phyloP scores from a whole-genome alignment of 1,140 invertebrate genomes.

The Plectrocnemia conspersa region DNA sequence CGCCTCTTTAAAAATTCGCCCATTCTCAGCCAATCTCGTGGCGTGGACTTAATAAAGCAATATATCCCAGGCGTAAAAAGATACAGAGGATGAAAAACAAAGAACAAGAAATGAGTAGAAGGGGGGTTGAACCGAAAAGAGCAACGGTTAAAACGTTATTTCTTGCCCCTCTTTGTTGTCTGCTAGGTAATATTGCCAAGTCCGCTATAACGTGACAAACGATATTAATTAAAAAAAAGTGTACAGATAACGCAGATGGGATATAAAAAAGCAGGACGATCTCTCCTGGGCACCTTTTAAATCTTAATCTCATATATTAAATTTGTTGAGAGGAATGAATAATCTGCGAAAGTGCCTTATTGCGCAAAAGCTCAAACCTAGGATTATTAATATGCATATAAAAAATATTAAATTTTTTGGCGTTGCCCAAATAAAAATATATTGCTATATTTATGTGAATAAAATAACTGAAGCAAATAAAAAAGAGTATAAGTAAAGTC shows the following conservation, averaged over 20 bases:
- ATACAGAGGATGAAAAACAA: conserved; percentile 15
- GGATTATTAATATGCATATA: no score
- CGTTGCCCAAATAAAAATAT: no score
- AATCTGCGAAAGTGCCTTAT: no score
- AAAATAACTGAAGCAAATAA: no score
- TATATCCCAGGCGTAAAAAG: conserved; percentile 14
- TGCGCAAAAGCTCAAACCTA: no score
- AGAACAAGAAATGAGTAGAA: conserved; percentile 5
- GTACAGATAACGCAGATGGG: conserved; percentile 1
- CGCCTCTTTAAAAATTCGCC: no score
- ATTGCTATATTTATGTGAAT: no score
- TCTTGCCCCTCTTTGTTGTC: conserved; percentile 13
- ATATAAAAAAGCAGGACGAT: conserved; percentile 1
- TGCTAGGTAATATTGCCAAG: conserved; percentile 22
- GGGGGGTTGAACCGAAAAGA: conserved; percentile 1
- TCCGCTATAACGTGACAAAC: conserved; percentile 28
- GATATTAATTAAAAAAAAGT: conserved; percentile 27
- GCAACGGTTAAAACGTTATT: conserved; percentile 10
- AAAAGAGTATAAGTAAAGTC: no score
- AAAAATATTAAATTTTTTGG: no score
- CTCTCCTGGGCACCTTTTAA: conserved; percentile 3
- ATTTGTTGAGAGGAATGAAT: no score
- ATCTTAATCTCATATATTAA: no score
- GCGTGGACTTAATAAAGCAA: conserved; percentile 16
- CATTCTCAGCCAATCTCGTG: conserved; percentile 15